Evolutionary conservation across 2,113 vertebrate genomes (phyloP), one percentile per base, ranked within the genome.

Genomic region (Blennius ocellaris): DNA sequence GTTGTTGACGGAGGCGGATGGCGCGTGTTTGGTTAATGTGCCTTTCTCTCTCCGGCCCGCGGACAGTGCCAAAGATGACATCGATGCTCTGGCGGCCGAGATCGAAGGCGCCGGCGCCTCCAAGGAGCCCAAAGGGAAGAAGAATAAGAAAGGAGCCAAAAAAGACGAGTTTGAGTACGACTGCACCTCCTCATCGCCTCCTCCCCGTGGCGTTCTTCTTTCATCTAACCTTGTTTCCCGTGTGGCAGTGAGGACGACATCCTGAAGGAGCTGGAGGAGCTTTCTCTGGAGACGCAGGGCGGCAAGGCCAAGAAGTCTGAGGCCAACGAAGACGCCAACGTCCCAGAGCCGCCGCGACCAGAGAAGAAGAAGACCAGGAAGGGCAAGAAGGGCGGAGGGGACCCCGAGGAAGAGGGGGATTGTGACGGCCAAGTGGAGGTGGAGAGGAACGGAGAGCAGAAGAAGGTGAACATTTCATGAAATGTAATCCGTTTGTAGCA

Each of bases 351-450:
- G 65, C 93, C 93, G 49, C 98, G 95, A 89, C 94, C 94, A 66
- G 96, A 99, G 79, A 99, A 97, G 90, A 99, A 98, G 91, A 97
- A 94, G 76, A 97, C 96, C 89, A 95, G 94, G 52, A 98, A 97
- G 77, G 94, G 65, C 58, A 97, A 95, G 93, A 96, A 93, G 72
- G 85, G 82, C 0, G 71, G 53, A 3, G 76, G 81, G 57, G 92
- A 76, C 79, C 91, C 92, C 8, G 96, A 97, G 2, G 94, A 96
- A 58, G 95, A 87, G 30, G 75, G 7, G 0, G 76, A 87, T 39
- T 67, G 30, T 6, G 59, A 80, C 40, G 61, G 41, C 14, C 68
- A 17, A 2, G 37, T 3, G 0, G 69, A 69, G 0, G 72, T 12
- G 5, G 73, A 85, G 49, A 76, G 40, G 54, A 82, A 88, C 0